Conservation (phyloP, 2,888 invertebrate genomes). For the Mythimna loreyi region DNA sequence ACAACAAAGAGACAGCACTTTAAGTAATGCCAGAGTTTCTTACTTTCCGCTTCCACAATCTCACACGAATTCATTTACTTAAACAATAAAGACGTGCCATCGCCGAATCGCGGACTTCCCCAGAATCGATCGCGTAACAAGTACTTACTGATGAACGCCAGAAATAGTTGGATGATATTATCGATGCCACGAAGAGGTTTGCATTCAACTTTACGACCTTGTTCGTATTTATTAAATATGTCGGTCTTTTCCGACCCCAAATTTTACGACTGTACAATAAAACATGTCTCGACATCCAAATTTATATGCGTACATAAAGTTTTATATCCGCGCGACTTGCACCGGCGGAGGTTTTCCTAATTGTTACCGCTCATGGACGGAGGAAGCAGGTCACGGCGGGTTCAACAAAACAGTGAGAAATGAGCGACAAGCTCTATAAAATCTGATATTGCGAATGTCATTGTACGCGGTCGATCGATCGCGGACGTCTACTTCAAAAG, state of each 20-base stretch:
- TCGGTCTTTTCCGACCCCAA: constrained; percentile 89
- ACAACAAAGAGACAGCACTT: constrained; percentile 51
- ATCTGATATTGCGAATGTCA: constrained; percentile 67
- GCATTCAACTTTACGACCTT: constrained; percentile 88
- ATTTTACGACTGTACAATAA: constrained; percentile 90
- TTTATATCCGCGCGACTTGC: constrained; percentile 89
- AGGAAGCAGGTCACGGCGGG: constrained; percentile 71
- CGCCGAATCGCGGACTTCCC: constrained; percentile 19
- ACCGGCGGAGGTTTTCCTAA: constrained; percentile 86
- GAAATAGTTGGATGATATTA: constrained; percentile 85
- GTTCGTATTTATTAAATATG: constrained; percentile 91
- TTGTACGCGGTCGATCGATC: constrained; percentile 67
- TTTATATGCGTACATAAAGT: constrained; percentile 91
- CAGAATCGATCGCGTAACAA: constrained; percentile 63
- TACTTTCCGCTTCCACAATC: constrained; percentile 38
- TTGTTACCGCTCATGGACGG: constrained; percentile 88
- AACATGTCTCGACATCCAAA: constrained; percentile 90
- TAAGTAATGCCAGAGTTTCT: constrained; percentile 43
- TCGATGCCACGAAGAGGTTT: constrained; percentile 87
- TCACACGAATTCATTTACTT: constrained; percentile 30
- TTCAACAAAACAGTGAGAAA: constrained; percentile 74
- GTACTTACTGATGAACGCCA: constrained; percentile 71
- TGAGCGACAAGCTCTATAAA: constrained; percentile 70
- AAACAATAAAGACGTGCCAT: constrained; percentile 21
- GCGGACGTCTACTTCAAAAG: constrained; percentile 24